A percentile compares a stretch with the other conserved stretches of the same genome.
These are phyloP conservation scores for Mycalesis mineus DNA, from an alignment of 2,888 invertebrate species.

Conservation along the genomic window DNA sequence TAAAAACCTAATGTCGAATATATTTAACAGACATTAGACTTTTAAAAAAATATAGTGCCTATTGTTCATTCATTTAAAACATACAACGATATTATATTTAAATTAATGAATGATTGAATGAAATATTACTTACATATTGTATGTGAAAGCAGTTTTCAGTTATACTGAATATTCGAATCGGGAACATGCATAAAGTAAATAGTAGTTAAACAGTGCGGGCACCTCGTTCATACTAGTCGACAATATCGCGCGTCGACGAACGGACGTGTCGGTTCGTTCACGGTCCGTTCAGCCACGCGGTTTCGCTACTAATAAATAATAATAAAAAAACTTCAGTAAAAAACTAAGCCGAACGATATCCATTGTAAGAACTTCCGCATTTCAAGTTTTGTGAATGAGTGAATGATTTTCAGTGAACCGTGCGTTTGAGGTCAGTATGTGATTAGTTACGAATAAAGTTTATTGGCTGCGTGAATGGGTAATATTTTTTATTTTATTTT, in stretches of 20 bases:
- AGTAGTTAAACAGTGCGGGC: slow-evolving; percentile 44
- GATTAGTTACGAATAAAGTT: slow-evolving; percentile 28
- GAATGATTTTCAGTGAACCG: slow-evolving; percentile 44
- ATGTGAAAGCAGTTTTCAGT: slow-evolving; percentile 25
- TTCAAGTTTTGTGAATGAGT: slow-evolving; percentile 46
- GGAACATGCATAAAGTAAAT: slow-evolving; percentile 40
- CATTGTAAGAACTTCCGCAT: slow-evolving; percentile 18
- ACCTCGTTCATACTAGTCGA: slow-evolving; percentile 48
- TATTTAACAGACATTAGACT: no score
- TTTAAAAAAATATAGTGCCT: no score
- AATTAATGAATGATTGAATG: neutral
- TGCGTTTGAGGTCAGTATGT: slow-evolving; percentile 55
- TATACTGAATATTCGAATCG: slow-evolving; percentile 19
- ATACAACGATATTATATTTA: no score
- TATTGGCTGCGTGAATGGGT: neutral
- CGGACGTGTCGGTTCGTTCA: slow-evolving; percentile 51
- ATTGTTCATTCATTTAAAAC: no score
- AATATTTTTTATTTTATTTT: neutral
- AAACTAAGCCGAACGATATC: slow-evolving; percentile 22
- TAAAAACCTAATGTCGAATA: no score
- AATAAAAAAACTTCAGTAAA: slow-evolving; percentile 21
- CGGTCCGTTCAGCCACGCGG: slow-evolving; percentile 49
- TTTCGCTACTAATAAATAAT: slow-evolving; percentile 27
- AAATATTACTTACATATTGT: neutral
- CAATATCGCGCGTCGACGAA: slow-evolving; percentile 49